phyloP scores from a whole-genome alignment of 2,888 invertebrate genomes.

The Galerucella nymphaeae region DNA sequence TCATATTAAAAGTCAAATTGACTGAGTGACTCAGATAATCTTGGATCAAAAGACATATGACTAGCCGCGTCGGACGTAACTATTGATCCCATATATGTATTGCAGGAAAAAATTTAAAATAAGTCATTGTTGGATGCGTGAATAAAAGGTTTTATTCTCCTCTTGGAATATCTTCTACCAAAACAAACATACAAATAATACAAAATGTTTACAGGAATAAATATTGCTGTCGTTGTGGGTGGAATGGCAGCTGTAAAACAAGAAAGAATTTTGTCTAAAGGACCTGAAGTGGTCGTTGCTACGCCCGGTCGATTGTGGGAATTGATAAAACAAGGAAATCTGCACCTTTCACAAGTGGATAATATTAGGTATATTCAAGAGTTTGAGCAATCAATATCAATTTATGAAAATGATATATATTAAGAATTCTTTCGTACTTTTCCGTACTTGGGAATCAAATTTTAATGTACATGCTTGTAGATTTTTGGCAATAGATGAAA shows the following conservation, averaged over 20 bases:
- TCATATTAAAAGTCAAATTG: too few relatives aligned
- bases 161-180: too few relatives aligned
- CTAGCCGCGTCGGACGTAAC: too few relatives aligned
- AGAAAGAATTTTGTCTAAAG: conserved; percentile 81
- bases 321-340: conserved; percentile 81
- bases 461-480: conserved; percentile 64
- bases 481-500: conserved; percentile 96
- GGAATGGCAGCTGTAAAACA: conserved; percentile 96
- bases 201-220: conserved; percentile 64
- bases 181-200: background rate
- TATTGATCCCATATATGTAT: too few relatives aligned
- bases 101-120: too few relatives aligned
- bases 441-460: too few relatives aligned
- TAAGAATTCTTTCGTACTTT: too few relatives aligned
- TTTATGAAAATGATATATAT: too few relatives aligned
- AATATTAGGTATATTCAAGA: conserved; percentile 71
- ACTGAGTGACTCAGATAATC: too few relatives aligned
- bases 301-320: conserved; percentile 99
- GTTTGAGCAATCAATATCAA: background rate
- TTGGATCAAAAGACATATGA: too few relatives aligned
- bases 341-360: conserved; percentile 78
- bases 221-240: conserved; percentile 88
- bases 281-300: conserved; percentile 95
- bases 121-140: too few relatives aligned
- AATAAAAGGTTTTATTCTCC: too few relatives aligned